Evolutionary conservation across 2,113 vertebrate genomes (phyloP).

Genomic region (Pollimyrus isidori): DNA sequence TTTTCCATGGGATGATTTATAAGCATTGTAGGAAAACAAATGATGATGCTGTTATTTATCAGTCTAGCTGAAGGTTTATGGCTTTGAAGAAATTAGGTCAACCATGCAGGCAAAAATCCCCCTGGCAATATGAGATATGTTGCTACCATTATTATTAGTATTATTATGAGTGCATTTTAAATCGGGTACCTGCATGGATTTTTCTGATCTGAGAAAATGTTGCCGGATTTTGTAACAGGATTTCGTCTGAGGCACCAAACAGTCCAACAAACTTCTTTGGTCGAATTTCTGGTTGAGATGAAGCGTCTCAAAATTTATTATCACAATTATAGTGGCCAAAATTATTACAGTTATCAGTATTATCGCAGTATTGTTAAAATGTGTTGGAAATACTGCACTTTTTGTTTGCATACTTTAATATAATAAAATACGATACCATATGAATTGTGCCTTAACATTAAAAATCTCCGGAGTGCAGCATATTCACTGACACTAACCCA

Average conservation of each 20-base stretch:
- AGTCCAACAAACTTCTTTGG: not conserved
- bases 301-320: not conserved
- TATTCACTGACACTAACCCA: not conserved
- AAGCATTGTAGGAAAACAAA: not conserved
- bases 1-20: not conserved
- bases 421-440: no score
- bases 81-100: not conserved
- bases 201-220: not conserved
- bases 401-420: no score
- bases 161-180: not conserved
- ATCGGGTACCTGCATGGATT: not conserved
- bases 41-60: not conserved
- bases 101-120: not conserved
- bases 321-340: not conserved
- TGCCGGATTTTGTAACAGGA: not conserved
- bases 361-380: not conserved
- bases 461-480: not conserved
- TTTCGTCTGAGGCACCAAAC: not conserved
- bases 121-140: not conserved
- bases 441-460: not conserved
- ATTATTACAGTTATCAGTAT: not conserved
- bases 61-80: not conserved
- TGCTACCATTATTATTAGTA: not conserved
- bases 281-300: not conserved
- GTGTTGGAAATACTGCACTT: not conserved